These are phyloP conservation scores for Hemicentrotus pulcherrimus DNA, from an alignment of 35 echinoderm and acorn worm species.

Conservation along the genomic window DNA sequence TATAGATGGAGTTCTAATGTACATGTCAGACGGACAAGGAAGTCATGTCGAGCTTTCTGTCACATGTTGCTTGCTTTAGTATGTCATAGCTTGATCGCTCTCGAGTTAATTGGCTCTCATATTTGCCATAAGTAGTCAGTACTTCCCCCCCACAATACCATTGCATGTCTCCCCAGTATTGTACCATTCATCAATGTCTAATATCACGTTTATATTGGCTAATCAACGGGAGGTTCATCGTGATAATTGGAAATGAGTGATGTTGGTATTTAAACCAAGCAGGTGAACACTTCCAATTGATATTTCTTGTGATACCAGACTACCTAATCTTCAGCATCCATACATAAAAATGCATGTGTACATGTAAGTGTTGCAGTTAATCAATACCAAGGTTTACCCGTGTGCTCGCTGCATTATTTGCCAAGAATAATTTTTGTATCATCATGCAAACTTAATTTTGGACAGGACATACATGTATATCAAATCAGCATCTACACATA, in stretches of 20 bases:
- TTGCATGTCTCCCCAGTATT: background rate
- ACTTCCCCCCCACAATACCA: background rate
- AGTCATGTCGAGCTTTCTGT: background rate
- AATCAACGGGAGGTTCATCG: background rate
- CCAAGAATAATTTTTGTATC: no score
- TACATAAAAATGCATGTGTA: background rate
- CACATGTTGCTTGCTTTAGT: background rate
- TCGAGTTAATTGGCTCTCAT: background rate
- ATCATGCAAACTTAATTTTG: no score
- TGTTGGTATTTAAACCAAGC: background rate
- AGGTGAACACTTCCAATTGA: background rate
- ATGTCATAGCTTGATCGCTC: background rate
- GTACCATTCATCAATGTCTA: background rate
- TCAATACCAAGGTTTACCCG: no score
- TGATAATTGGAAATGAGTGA: background rate
- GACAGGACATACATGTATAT: no score
- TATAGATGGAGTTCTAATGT: background rate
- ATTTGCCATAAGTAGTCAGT: constrained; percentile 3
- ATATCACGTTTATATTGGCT: background rate
- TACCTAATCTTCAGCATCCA: background rate
- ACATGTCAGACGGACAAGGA: background rate
- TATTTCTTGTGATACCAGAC: background rate
- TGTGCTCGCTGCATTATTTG: no score
- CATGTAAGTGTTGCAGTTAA: no score
- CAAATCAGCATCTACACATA: no score